These are phyloP conservation scores for Panthera leo DNA, from an alignment of 2,113 vertebrate species.

Conservation along the genomic window DNA sequence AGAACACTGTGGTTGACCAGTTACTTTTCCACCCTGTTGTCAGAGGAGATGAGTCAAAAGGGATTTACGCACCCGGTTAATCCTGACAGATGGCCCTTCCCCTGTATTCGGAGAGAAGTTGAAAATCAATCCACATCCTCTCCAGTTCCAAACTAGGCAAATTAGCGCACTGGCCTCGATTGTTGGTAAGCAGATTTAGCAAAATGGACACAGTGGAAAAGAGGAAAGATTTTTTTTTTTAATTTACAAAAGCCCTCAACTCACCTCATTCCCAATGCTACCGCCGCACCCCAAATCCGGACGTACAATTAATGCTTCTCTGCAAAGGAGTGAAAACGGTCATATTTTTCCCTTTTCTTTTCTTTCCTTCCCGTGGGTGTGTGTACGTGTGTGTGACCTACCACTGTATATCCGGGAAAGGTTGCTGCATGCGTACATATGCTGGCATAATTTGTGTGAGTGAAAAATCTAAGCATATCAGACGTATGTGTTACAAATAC, in stretches of 20 bases:
- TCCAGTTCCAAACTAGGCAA: conserved; percentile 54
- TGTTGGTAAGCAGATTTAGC: conserved; percentile 38
- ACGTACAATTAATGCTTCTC: neutral
- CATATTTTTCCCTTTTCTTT: neutral
- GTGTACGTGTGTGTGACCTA: neutral
- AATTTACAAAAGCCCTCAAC: neutral
- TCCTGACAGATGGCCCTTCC: conserved; percentile 81
- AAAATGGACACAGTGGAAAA: neutral
- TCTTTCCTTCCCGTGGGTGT: accelerated
- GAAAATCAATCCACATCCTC: conserved; percentile 71
- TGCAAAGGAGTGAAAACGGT: neutral
- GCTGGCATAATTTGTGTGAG: neutral
- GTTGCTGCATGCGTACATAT: neutral
- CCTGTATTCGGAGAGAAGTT: conserved; percentile 66
- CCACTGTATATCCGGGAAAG: neutral
- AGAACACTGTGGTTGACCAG: conserved; percentile 24
- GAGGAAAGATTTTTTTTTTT: neutral
- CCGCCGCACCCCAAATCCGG: neutral
- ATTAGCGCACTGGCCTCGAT: conserved; percentile 11
- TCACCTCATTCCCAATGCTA: neutral
- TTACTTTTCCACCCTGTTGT: conserved; percentile 57
- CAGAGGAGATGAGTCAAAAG: conserved; percentile 71
- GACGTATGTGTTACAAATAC: accelerated
- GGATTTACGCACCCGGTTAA: conserved; percentile 67
- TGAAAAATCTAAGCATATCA: neutral